Percentiles rank a stretch among this genome's conserved stretches.
Evolutionary conservation across 2,113 vertebrate species (phyloP).

Genomic region (Lophura nycthemera): DNA sequence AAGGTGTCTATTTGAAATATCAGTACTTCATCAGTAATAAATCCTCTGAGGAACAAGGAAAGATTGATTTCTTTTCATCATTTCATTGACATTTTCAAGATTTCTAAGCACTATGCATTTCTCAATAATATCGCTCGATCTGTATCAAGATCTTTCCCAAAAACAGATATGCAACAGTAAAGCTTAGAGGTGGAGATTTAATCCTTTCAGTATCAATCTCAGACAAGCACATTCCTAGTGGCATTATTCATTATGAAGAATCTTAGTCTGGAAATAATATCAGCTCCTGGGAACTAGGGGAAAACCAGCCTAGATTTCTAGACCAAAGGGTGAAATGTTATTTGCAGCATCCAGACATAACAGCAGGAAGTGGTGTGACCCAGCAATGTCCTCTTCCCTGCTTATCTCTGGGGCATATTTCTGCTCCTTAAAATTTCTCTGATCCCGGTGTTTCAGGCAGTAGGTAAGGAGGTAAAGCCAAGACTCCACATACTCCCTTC

Average conservation of each 20-base stretch:
- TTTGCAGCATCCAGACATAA: neutral
- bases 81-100: neutral
- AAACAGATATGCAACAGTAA: neutral
- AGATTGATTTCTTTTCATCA: neutral
- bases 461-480: neutral
- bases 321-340: neutral
- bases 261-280: neutral
- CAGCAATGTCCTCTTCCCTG: neutral
- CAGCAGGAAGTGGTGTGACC: neutral
- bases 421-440: neutral
- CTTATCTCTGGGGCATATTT: neutral
- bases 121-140: neutral
- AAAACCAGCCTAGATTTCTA: neutral
- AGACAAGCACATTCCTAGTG: neutral
- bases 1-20: slow-evolving; percentile 21
- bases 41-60: neutral
- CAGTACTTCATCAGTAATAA: neutral
- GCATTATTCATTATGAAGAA: neutral
- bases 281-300: neutral
- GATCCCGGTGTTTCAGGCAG: neutral
- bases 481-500: neutral
- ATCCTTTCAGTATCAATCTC: neutral
- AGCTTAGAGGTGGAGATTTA: neutral
- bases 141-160: neutral
- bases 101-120: slow-evolving; percentile 11